Percentiles rank a stretch among this genome's conserved stretches.
phyloP scores from a whole-genome alignment of 1,140 invertebrate species.

The Cydia strobilella region DNA sequence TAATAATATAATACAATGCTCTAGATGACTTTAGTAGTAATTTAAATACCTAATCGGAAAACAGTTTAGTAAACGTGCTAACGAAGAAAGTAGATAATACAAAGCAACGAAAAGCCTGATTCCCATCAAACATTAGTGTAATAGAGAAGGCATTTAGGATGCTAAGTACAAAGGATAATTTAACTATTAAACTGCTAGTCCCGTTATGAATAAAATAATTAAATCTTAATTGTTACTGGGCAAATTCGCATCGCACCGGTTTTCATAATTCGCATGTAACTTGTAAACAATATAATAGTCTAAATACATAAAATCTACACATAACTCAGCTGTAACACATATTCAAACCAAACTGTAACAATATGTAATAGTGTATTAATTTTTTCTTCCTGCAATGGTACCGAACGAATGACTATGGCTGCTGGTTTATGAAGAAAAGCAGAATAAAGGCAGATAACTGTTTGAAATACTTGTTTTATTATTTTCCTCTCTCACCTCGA shows the following conservation, averaged over 20 bases:
- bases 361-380: conserved; percentile 78
- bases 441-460: conserved; percentile 79
- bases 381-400: conserved; percentile 78
- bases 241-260: conserved; percentile 75
- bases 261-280: conserved; percentile 76
- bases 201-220: conserved; percentile 61
- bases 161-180: conserved; percentile 78
- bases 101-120: conserved; percentile 58
- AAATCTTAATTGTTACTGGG: conserved; percentile 59
- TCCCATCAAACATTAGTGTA: conserved; percentile 75
- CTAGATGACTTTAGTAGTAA: conserved; percentile 30
- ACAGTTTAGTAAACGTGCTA: conserved; percentile 20
- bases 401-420: conserved; percentile 77
- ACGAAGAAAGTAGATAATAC: conserved; percentile 15
- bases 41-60: conserved; percentile 29
- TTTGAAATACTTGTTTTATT: conserved; percentile 76
- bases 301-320: conserved; percentile 59
- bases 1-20: conserved; percentile 18
- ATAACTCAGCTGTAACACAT: conserved; percentile 78
- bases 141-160: conserved; percentile 73
- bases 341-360: conserved; percentile 79
- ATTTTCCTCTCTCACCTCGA: conserved; percentile 2
- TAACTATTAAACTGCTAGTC: conserved; percentile 75
- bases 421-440: conserved; percentile 73
- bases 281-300: conserved; percentile 74